Percentiles rank a stretch among this genome's conserved stretches.
These are phyloP conservation scores for Exaiptasia diaphana DNA, from an alignment of 64 coral and sea anemone species.

Conservation along the genomic window DNA sequence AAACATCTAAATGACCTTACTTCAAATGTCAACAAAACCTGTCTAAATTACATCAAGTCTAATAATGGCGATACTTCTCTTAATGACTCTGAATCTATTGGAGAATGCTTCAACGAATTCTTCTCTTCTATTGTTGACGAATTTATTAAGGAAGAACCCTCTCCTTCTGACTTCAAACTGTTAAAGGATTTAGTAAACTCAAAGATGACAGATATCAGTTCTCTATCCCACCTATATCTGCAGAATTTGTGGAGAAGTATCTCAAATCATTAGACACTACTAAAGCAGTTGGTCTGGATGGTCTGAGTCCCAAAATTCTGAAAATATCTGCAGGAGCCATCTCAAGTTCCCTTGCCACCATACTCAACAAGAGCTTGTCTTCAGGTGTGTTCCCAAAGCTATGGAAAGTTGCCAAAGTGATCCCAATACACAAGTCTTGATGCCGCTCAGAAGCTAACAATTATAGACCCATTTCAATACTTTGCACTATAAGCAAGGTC, in stretches of 20 bases:
- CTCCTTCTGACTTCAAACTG: too few relatives aligned
- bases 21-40: too few relatives aligned
- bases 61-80: too few relatives aligned
- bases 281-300: not conserved
- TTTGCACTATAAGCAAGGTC: not conserved
- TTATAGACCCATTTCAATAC: not conserved
- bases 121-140: too few relatives aligned
- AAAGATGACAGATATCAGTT: too few relatives aligned
- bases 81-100: too few relatives aligned
- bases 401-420: not conserved
- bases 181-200: too few relatives aligned
- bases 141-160: too few relatives aligned
- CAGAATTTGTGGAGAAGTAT: not conserved
- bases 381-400: not conserved
- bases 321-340: not conserved
- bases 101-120: too few relatives aligned
- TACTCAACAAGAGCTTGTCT: constrained; percentile 24
- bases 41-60: too few relatives aligned
- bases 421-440: not conserved
- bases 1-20: too few relatives aligned
- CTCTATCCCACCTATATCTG: not conserved
- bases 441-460: not conserved
- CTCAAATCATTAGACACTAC: not conserved
- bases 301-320: not conserved
- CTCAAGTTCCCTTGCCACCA: not conserved